phyloP scores from a whole-genome alignment of 2,797 vertebrate genomes.

The Tenualosa ilisha region DNA sequence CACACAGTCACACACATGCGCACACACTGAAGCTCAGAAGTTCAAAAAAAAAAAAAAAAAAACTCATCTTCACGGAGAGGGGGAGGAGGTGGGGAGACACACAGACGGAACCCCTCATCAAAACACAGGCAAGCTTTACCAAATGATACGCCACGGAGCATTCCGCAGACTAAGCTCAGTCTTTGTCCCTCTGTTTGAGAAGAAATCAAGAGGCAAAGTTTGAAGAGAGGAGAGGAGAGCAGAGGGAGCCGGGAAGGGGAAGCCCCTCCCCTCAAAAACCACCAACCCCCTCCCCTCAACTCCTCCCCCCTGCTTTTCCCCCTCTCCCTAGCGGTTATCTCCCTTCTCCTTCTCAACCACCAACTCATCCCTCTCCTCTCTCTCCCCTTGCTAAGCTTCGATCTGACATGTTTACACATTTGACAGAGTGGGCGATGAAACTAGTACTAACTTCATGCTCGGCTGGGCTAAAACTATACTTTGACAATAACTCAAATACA shows the following conservation, averaged over 20 bases:
- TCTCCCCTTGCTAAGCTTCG: neutral
- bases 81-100: neutral
- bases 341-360: constrained; percentile 40
- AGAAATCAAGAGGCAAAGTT: constrained; percentile 57
- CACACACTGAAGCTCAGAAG: constrained; percentile 7
- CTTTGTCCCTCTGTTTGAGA: constrained; percentile 54
- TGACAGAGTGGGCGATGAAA: constrained; percentile 56
- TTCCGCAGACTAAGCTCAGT: constrained; percentile 34
- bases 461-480: neutral
- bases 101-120: constrained; percentile 38
- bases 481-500: neutral
- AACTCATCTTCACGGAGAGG: neutral
- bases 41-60: neutral
- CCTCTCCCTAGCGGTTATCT: constrained; percentile 49
- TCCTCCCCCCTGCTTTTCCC: constrained; percentile 39
- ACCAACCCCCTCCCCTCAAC: constrained; percentile 33
- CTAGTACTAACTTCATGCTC: constrained; percentile 21
- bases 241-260: constrained; percentile 23
- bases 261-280: constrained; percentile 57
- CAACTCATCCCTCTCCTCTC: constrained; percentile 27
- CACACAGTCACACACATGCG: constrained; percentile 32
- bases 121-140: constrained; percentile 32
- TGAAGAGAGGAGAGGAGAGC: constrained; percentile 37
- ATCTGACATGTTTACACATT: constrained; percentile 66
- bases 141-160: constrained; percentile 33